These are phyloP conservation scores for Oriolus oriolus DNA, from an alignment of 2,113 vertebrate species.

Conservation along the genomic window DNA sequence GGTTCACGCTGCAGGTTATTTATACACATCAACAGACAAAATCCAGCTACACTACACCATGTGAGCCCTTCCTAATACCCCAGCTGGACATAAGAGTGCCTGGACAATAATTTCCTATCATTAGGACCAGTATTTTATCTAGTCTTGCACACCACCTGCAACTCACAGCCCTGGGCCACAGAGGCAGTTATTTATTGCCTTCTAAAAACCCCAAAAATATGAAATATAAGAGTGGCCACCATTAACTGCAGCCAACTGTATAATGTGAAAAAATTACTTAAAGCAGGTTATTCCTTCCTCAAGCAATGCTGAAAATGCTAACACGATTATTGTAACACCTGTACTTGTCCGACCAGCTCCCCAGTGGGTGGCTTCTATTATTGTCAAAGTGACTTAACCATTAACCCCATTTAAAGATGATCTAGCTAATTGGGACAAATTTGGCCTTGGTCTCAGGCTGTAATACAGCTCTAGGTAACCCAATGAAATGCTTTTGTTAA, in stretches of 20 bases:
- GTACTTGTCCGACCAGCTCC: not conserved
- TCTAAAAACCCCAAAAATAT: not conserved
- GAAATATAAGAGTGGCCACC: not conserved
- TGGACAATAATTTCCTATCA: not conserved
- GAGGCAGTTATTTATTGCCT: not conserved
- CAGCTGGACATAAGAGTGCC: not conserved
- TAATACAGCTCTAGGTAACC: not conserved
- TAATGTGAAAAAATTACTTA: not conserved
- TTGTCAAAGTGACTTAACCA: slow-evolving; percentile 51
- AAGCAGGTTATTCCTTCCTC: slow-evolving; percentile 1
- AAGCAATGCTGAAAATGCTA: not conserved
- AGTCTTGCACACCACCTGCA: not conserved
- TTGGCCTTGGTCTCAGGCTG: not conserved
- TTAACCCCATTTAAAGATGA: slow-evolving; percentile 40
- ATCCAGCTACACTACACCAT: not conserved
- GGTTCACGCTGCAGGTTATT: not conserved
- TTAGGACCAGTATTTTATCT: not conserved
- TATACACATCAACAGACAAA: not conserved
- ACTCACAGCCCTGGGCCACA: not conserved
- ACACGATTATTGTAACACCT: not conserved
- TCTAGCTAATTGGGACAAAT: slow-evolving; percentile 15
- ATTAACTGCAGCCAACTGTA: not conserved
- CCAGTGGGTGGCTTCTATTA: slow-evolving; percentile 44
- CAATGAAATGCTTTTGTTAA: not conserved
- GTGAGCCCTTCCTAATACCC: not conserved